Conservation (phyloP, 2,888 invertebrate genomes). For the Chironomus tentans region DNA sequence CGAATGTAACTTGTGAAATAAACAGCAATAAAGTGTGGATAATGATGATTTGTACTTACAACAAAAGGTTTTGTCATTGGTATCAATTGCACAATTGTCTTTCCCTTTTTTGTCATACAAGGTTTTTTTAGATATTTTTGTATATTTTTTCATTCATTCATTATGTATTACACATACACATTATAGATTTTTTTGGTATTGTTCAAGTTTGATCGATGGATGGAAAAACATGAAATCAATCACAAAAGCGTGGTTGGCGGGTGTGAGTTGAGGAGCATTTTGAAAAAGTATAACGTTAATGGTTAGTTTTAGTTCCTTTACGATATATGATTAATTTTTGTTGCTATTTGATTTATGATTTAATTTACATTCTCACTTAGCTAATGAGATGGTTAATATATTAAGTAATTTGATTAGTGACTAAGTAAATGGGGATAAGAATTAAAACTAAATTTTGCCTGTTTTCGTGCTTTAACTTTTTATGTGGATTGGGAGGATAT, state of each 20-base stretch:
- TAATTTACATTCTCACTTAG: too few relatives aligned
- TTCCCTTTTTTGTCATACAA: conserved; percentile 6
- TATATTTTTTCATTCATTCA: neutral
- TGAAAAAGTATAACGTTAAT: neutral
- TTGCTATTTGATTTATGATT: too few relatives aligned
- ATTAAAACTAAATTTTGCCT: too few relatives aligned
- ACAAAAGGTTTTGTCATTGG: conserved; percentile 24
- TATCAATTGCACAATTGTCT: conserved; percentile 27
- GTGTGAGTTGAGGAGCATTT: neutral
- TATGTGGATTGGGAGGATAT: too few relatives aligned
- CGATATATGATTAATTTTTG: too few relatives aligned
- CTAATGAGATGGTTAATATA: too few relatives aligned
- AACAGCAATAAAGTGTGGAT: neutral
- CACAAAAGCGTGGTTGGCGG: neutral
- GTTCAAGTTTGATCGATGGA: neutral
- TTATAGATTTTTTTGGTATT: too few relatives aligned
- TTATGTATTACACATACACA: neutral
- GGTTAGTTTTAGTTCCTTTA: neutral
- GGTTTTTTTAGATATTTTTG: neutral
- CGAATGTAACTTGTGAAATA: neutral
- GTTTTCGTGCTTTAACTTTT: too few relatives aligned
- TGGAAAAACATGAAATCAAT: neutral
- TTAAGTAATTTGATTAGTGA: too few relatives aligned
- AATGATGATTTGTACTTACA: conserved; percentile 17
- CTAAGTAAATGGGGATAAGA: too few relatives aligned